Conservation (phyloP, 2,797 vertebrate species). For the Typhlichthys eigenmanni region DNA sequence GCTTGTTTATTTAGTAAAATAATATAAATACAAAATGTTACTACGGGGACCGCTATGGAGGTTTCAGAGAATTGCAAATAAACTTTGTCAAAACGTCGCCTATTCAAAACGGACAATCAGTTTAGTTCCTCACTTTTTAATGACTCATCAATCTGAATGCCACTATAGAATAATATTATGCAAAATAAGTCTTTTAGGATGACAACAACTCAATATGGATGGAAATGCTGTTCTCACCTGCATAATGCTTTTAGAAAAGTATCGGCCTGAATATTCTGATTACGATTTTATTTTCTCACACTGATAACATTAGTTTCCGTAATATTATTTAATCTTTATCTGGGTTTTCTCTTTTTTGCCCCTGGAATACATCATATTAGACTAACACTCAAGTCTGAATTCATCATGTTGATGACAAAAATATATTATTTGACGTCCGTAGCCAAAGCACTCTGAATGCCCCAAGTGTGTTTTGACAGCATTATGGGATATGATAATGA, state of each 20-base stretch:
- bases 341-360: constrained; percentile 8
- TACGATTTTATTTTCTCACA: constrained; percentile 29
- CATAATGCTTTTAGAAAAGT: constrained; percentile 20
- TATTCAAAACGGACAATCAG: constrained; percentile 44
- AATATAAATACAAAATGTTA: constrained; percentile 58
- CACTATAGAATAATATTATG: constrained; percentile 43
- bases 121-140: constrained; percentile 15
- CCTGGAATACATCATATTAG: not conserved
- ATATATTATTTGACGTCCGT: constrained; percentile 26
- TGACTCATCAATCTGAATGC: constrained; percentile 39
- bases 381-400: not conserved
- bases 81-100: constrained; percentile 41
- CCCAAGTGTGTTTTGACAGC: constrained; percentile 11
- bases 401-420: not conserved
- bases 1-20: constrained; percentile 67
- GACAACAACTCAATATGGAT: constrained; percentile 42
- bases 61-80: constrained; percentile 51
- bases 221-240: constrained; percentile 41
- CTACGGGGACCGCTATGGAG: constrained; percentile 39
- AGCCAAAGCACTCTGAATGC: constrained; percentile 17
- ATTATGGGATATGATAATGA: constrained; percentile 1
- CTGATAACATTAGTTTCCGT: constrained; percentile 33
- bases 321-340: constrained; percentile 27
- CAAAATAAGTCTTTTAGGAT: constrained; percentile 47
- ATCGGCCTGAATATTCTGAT: constrained; percentile 29